Percentiles rank a stretch among this genome's conserved stretches.
phyloP scores from a whole-genome alignment of 2,888 invertebrate genomes.

The Azorinus chamasolen region DNA sequence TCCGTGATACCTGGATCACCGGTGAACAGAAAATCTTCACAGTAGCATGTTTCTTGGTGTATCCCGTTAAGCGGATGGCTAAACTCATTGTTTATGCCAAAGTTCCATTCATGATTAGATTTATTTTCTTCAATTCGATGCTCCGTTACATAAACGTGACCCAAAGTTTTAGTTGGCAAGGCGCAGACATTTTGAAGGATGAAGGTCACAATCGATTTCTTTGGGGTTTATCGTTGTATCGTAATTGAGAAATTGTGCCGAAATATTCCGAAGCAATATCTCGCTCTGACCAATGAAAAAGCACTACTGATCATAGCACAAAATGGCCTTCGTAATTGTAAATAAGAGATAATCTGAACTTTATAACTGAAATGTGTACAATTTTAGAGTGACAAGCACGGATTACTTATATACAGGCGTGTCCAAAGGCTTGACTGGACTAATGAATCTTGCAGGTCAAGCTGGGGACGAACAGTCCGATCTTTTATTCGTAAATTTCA shows the following conservation, averaged over 20 bases:
- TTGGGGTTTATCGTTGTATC: conserved; percentile 9
- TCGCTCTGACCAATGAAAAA: conserved; percentile 1
- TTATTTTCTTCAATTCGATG: too few relatives aligned
- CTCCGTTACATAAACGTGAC: too few relatives aligned
- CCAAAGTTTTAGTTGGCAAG: conserved; percentile 4
- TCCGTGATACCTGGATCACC: too few relatives aligned
- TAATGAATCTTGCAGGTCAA: conserved; percentile 94
- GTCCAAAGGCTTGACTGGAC: conserved; percentile 89
- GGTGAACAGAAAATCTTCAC: too few relatives aligned
- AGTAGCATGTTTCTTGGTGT: too few relatives aligned
- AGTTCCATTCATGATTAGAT: too few relatives aligned
- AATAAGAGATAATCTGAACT: not conserved
- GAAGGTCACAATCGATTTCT: conserved; percentile 52
- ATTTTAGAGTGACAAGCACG: conserved; percentile 65
- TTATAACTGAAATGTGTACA: not conserved
- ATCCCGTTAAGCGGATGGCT: too few relatives aligned
- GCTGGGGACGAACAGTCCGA: conserved; percentile 91
- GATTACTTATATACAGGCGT: conserved; percentile 76
- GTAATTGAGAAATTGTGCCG: not conserved
- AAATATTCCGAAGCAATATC: not conserved
- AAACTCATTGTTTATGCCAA: too few relatives aligned
- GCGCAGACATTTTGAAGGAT: conserved; percentile 59
- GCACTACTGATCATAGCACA: not conserved
- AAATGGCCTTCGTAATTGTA: conserved; percentile 4
- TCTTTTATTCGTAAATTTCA: conserved; percentile 97